Percentiles rank a stretch among this genome's conserved stretches.
Evolutionary conservation across 2,113 vertebrate genomes (phyloP).

Genomic region (Ranitomeya imitator): DNA sequence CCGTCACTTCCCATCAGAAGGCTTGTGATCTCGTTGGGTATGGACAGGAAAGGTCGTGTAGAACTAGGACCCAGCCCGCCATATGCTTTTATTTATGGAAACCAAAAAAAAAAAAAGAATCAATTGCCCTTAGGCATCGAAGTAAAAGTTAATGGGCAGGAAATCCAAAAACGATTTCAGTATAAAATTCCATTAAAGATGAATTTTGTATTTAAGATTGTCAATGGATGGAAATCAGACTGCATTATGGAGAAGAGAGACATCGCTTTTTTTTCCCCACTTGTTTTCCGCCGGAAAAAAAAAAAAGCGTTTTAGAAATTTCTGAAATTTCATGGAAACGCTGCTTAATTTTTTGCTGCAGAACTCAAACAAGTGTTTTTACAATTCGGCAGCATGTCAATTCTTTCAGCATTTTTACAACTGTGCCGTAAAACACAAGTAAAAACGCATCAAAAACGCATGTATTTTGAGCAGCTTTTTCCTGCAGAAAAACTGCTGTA

Average conservation of each 20-base stretch:
- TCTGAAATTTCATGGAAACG: too few species aligned
- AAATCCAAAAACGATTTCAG: background rate
- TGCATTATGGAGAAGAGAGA: background rate
- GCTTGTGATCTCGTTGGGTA: background rate
- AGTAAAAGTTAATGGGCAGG: background rate
- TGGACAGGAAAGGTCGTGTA: background rate
- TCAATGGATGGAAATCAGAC: background rate
- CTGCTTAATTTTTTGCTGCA: too few species aligned
- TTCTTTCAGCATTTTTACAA: too few species aligned
- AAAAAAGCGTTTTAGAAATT: too few species aligned
- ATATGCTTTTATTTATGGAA: background rate
- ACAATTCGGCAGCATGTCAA: too few species aligned
- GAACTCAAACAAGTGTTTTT: too few species aligned
- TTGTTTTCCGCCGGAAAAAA: too few species aligned
- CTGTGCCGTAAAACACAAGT: too few species aligned
- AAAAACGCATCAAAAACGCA: too few species aligned
- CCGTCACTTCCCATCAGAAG: background rate
- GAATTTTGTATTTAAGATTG: background rate
- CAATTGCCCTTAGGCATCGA: background rate
- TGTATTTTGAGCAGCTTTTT: too few species aligned
- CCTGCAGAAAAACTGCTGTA: too few species aligned
- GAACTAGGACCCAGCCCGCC: background rate
- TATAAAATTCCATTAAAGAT: background rate
- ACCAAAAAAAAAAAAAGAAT: background rate
- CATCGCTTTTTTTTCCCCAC: too few species aligned